Percentiles rank a stretch among this genome's conserved stretches.
Evolutionary conservation across 2,797 vertebrate species (phyloP).

Genomic region (Tokudaia muenninki): DNA sequence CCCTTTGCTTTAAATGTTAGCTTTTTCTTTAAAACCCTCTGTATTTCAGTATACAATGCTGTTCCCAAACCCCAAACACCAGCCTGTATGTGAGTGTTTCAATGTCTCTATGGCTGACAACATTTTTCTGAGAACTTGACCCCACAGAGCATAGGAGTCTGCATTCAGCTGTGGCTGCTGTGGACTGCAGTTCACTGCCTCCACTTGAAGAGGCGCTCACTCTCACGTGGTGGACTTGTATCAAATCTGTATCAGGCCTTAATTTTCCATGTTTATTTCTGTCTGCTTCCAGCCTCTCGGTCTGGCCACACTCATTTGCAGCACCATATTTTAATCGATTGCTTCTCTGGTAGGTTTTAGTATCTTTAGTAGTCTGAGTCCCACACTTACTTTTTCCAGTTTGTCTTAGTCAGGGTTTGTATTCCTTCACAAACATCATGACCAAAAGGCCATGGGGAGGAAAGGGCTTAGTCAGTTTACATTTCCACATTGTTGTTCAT

Average conservation of each 20-base stretch:
- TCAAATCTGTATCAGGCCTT: background rate
- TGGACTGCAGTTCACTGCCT: too few species aligned
- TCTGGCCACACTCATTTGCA: too few species aligned
- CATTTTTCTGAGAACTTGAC: background rate
- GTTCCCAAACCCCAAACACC: background rate
- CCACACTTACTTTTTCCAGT: background rate
- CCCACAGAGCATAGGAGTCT: fast-evolving
- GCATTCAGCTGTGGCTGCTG: background rate
- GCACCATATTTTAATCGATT: too few species aligned
- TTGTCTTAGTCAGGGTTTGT: background rate
- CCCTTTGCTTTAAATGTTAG: background rate
- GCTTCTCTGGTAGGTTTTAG: background rate
- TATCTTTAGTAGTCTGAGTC: fast-evolving
- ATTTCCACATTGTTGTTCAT: too few species aligned
- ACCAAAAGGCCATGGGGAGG: too few species aligned
- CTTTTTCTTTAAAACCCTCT: background rate
- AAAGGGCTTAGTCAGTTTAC: too few species aligned
- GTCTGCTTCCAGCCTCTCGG: background rate
- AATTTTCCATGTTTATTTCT: background rate
- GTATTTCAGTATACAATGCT: background rate
- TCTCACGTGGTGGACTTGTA: background rate
- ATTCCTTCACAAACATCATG: too few species aligned
- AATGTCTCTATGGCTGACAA: background rate
- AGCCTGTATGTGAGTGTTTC: background rate
- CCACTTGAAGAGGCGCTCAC: fast-evolving